Evolutionary conservation across 1,140 invertebrate species (phyloP).

Genomic region (Palaemon carinicauda): DNA sequence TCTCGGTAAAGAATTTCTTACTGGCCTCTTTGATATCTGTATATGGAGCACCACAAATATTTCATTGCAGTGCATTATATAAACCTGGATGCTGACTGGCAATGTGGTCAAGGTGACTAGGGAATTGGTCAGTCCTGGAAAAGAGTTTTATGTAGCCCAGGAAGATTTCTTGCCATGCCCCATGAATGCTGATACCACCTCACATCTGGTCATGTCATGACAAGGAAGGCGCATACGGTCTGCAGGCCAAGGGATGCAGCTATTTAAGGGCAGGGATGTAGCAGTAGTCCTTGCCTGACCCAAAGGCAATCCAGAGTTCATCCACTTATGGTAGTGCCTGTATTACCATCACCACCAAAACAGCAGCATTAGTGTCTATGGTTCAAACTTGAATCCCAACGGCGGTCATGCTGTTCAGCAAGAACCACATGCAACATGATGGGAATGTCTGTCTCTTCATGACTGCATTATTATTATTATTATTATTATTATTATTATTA

Average conservation of each 20-base stretch:
- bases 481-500: too few relatives aligned
- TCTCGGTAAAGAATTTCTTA: too few relatives aligned
- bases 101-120: background rate
- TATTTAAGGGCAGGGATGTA: constrained; percentile 25
- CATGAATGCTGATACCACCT: background rate
- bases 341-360: background rate
- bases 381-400: background rate
- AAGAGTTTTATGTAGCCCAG: background rate
- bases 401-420: background rate
- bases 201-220: background rate
- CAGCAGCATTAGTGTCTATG: background rate
- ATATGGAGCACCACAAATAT: background rate
- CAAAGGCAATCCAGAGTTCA: background rate
- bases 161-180: background rate
- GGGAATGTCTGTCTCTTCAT: background rate
- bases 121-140: background rate
- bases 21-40: background rate
- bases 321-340: background rate
- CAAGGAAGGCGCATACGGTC: background rate
- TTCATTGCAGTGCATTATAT: background rate
- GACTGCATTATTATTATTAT: too few relatives aligned
- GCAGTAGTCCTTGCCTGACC: background rate
- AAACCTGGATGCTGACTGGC: background rate
- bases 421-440: constrained; percentile 20
- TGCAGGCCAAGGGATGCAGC: background rate